These are phyloP conservation scores for Drosophila equinoxialis DNA, from an alignment of 1,140 invertebrate genomes.

Conservation along the genomic window DNA sequence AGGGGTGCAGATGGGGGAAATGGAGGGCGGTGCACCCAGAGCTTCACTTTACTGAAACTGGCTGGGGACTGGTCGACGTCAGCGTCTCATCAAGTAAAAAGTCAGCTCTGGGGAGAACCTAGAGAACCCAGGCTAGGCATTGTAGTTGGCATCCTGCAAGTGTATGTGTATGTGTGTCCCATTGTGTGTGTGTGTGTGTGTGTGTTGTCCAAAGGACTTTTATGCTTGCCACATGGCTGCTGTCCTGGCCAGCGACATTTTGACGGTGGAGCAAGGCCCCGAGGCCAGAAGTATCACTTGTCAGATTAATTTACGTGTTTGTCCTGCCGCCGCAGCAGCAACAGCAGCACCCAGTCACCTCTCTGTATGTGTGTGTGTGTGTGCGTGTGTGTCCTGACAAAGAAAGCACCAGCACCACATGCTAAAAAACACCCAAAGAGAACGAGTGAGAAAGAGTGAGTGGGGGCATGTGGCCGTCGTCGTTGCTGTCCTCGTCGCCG, in stretches of 20 bases:
- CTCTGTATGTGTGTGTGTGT: slow-evolving; percentile 16
- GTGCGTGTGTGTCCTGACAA: slow-evolving; percentile 49
- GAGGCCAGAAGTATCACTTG: slow-evolving; percentile 78
- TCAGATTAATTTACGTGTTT: slow-evolving; percentile 80
- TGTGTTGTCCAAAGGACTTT: slow-evolving; percentile 72
- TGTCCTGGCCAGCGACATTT: slow-evolving; percentile 75
- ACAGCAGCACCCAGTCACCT: slow-evolving; percentile 39
- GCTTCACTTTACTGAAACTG: slow-evolving; percentile 28
- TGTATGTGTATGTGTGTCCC: background rate
- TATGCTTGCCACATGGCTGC: slow-evolving; percentile 78
- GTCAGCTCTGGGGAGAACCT: slow-evolving; percentile 47
- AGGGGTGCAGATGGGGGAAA: background rate
- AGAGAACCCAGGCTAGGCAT: slow-evolving; percentile 46
- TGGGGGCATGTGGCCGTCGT: slow-evolving; percentile 60
- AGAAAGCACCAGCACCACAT: slow-evolving; percentile 59
- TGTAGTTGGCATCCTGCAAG: slow-evolving; percentile 44
- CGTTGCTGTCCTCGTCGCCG: slow-evolving; percentile 21
- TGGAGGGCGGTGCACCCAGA: slow-evolving; percentile 7
- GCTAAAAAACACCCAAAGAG: slow-evolving; percentile 55
- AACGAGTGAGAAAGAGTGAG: slow-evolving; percentile 8
- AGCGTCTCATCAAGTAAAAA: slow-evolving; percentile 77
- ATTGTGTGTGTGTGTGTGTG: slow-evolving; percentile 39
- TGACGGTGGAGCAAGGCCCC: slow-evolving; percentile 57
- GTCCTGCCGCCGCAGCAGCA: slow-evolving; percentile 67
- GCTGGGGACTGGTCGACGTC: slow-evolving; percentile 45